A percentile compares a stretch with the other conserved stretches of the same genome.
Evolutionary conservation across 92 coral and sea anemone species (phyloP).

Genomic region (Zoanthus sociatus): DNA sequence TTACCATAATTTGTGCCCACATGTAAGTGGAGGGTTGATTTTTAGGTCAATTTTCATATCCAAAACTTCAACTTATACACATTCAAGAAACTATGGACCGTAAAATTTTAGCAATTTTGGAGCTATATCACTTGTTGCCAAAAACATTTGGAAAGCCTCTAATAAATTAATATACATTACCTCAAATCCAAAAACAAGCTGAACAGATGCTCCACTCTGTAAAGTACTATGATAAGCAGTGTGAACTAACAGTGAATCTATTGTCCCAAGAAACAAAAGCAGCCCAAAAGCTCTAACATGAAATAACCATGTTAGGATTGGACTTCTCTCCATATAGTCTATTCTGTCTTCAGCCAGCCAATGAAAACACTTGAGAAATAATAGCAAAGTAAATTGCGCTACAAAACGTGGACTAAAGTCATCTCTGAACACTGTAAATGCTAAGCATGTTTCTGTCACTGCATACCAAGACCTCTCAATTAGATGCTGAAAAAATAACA

Average conservation of each 20-base stretch:
- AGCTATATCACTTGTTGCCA: too few species aligned
- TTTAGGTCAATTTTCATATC: too few species aligned
- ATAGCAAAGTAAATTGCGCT: slow-evolving; percentile 93
- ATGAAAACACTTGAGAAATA: slow-evolving; percentile 95
- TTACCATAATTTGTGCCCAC: too few species aligned
- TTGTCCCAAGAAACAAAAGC: slow-evolving; percentile 81
- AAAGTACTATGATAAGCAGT: slow-evolving; percentile 89
- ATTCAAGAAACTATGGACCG: neutral
- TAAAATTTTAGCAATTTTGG: neutral
- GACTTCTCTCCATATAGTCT: slow-evolving; percentile 99
- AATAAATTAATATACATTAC: slow-evolving; percentile 34
- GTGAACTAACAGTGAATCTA: slow-evolving; percentile 89
- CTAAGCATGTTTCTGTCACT: slow-evolving; percentile 98
- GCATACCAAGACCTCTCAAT: slow-evolving; percentile 99
- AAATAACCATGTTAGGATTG: slow-evolving; percentile 87
- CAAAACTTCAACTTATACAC: too few species aligned
- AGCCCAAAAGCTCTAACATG: slow-evolving; percentile 85
- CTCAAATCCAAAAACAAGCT: slow-evolving; percentile 99
- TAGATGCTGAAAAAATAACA: slow-evolving; percentile 75
- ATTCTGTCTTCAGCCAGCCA: slow-evolving; percentile 99
- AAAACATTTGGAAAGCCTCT: neutral
- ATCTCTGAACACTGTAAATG: slow-evolving; percentile 98
- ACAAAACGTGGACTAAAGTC: slow-evolving; percentile 99
- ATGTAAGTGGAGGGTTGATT: too few species aligned
- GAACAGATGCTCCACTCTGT: slow-evolving; percentile 98